phyloP scores from a whole-genome alignment of 2,888 invertebrate genomes.

The Dione vanillae region DNA sequence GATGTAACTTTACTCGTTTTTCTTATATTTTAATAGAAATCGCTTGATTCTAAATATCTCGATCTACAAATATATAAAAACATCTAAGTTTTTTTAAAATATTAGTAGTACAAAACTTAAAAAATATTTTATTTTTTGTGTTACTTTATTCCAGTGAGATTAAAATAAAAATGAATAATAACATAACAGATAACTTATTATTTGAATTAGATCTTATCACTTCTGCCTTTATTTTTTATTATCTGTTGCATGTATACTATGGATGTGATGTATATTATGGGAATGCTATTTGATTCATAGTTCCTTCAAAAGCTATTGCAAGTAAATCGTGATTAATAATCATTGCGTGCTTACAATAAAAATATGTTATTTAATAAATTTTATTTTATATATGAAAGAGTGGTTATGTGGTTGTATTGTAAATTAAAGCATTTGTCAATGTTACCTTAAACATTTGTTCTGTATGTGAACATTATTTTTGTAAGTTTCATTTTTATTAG shows the following conservation, averaged over 20 bases:
- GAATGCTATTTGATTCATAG: not conserved
- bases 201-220: not conserved
- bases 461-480: not conserved
- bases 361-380: not conserved
- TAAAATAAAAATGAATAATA: too few species aligned
- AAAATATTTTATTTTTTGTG: not conserved
- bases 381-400: not conserved
- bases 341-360: not conserved
- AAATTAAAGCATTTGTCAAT: conserved; percentile 14
- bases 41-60: not conserved
- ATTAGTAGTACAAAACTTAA: not conserved
- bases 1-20: not conserved
- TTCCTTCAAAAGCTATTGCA: not conserved
- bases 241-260: too few species aligned
- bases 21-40: not conserved
- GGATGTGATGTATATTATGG: not conserved
- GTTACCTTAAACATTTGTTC: conserved; percentile 10
- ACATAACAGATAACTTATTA: not conserved
- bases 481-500: conserved; percentile 22
- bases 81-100: not conserved
- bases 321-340: not conserved
- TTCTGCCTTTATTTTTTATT: too few species aligned
- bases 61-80: not conserved
- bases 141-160: not conserved
- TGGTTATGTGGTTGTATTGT: not conserved